A percentile compares a stretch with the other conserved stretches of the same genome.
These are phyloP conservation scores for Trachymyrmex cornetzi DNA, from an alignment of 1,140 invertebrate genomes.

Conservation along the genomic window DNA sequence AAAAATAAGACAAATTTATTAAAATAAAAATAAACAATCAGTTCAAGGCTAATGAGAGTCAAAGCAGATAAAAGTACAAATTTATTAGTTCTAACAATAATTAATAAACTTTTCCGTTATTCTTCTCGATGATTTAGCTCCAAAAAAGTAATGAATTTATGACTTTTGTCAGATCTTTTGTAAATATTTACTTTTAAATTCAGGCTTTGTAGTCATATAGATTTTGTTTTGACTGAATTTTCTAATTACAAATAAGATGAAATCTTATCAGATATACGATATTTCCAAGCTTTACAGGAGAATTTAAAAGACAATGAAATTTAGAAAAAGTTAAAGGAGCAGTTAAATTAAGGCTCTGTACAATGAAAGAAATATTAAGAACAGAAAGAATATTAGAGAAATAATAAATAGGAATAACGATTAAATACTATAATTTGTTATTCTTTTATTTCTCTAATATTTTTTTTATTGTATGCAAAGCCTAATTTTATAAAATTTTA, in stretches of 20 bases:
- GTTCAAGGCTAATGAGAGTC: too few relatives aligned
- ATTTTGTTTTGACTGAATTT: not conserved
- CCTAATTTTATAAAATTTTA: too few relatives aligned
- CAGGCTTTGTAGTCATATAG: not conserved
- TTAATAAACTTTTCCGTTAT: not conserved
- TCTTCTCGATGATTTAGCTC: not conserved
- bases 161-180: not conserved
- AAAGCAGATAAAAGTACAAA: too few relatives aligned
- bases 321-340: not conserved
- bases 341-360: too few relatives aligned
- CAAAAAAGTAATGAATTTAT: not conserved
- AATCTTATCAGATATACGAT: not conserved
- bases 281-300: not conserved
- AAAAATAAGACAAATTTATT: too few relatives aligned
- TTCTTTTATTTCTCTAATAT: too few relatives aligned
- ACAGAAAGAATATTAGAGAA: too few relatives aligned
- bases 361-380: too few relatives aligned
- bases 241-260: not conserved
- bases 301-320: not conserved
- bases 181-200: slow-evolving; percentile 14
- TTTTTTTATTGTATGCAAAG: too few relatives aligned
- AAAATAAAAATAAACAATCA: too few relatives aligned
- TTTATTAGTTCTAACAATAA: not conserved
- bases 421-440: too few relatives aligned
- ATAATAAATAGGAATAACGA: too few relatives aligned